Base-by-base conservation (phyloP, 1,140 invertebrate species). In the Leptestheria dahalacensis region DNA sequence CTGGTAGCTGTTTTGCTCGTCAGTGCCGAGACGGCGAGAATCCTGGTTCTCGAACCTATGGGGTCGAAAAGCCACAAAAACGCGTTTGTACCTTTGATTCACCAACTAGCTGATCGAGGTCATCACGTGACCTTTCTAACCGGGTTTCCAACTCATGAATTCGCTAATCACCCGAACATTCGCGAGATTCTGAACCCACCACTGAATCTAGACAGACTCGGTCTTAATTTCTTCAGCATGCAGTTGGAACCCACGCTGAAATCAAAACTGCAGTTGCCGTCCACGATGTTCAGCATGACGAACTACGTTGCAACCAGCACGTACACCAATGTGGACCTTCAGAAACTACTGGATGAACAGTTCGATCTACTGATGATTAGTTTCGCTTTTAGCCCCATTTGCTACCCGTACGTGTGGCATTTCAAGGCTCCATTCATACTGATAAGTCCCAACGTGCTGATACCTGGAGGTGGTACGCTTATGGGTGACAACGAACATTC, bases 391-490 rank as follows among this genome's bases (percentile, higher is more conserved):
- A 66, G 65, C 33, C 66, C 67, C 49, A 68, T 65, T 47, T 59
- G 66, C 11, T 61, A 67, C 26, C 63, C 64, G 4, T 49, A 67
- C 12, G 62, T 64, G 2, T 63, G 65, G 33, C 76, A 79, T 63
- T 74, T 82, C 23, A 70, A 79, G 57, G 77, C 77, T 2, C 83
- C 83, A 0, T 73, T 80, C 3, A 77, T 86, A 2, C 71, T 65
- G 26, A 54, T 67, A 3, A 64, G 63, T 33, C 62, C 65, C 25
- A 33, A n/a, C 10, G n/a, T 52, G 20, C 25, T 57, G 18, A 21
- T 41, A 11, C 47, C 54, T n/a, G 54, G 56, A 25, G 21, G 73
- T 0, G 63, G 78, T 6, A 74, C 73, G 60, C 77, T 80, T 1
- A 75, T 76, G 46, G 69, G 74, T 2, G 61, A 79, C 23, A 77